Percentiles rank a stretch among this genome's conserved stretches.
phyloP scores from a whole-genome alignment of 2,113 vertebrate species.

The Oreotrochilus melanogaster region DNA sequence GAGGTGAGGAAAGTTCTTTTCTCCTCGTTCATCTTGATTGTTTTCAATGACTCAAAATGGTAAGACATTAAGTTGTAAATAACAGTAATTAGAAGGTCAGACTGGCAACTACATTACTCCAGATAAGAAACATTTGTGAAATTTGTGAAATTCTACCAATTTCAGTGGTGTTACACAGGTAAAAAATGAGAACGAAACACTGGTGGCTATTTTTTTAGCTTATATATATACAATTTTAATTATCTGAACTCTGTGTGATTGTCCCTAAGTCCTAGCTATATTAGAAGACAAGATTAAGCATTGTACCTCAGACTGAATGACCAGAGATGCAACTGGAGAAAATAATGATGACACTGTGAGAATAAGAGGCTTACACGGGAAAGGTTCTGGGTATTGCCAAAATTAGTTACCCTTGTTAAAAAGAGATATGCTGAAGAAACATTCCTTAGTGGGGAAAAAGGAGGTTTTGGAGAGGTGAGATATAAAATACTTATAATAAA shows the following conservation, averaged over 20 bases:
- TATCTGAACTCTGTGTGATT: not conserved
- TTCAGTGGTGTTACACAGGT: not conserved
- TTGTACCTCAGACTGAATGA: not conserved
- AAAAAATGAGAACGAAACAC: not conserved
- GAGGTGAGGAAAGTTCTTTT: not conserved
- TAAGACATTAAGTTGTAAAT: not conserved
- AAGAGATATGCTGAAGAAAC: not conserved
- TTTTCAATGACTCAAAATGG: not conserved
- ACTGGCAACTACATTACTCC: not conserved
- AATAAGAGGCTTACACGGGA: not conserved
- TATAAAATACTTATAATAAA: conserved; percentile 6
- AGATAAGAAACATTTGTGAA: not conserved
- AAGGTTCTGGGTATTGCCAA: not conserved
- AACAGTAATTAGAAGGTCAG: not conserved
- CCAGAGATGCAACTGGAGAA: not conserved
- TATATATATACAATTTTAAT: not conserved
- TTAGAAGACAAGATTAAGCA: not conserved
- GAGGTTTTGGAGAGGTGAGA: not conserved
- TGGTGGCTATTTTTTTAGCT: not conserved
- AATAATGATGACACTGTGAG: not conserved
- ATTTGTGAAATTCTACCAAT: not conserved
- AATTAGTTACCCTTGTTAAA: not conserved
- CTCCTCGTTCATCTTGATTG: not conserved
- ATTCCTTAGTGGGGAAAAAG: not conserved
- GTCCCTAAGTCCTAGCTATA: not conserved